These are phyloP conservation scores for Globodera rostochiensis DNA, from an alignment of 1,140 invertebrate species.

Conservation along the genomic window DNA sequence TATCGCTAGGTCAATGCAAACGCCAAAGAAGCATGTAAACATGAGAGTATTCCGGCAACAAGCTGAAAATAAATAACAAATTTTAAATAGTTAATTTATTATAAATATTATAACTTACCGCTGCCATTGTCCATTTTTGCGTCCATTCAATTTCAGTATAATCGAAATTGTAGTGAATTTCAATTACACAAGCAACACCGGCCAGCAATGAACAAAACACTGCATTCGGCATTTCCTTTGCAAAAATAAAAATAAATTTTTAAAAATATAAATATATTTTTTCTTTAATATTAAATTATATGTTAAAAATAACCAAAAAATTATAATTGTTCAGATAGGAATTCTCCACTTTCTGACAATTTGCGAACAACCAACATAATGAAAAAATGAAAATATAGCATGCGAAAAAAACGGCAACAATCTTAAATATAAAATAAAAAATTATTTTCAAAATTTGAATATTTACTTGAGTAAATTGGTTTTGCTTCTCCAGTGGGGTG, in stretches of 20 bases:
- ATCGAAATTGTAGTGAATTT: constrained; percentile 52
- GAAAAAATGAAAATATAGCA: constrained; percentile 45
- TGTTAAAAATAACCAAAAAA: constrained; percentile 35
- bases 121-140: constrained; percentile 47
- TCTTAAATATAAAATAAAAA: constrained; percentile 35
- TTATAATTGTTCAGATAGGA: constrained; percentile 41
- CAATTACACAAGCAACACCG: constrained; percentile 43
- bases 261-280: constrained; percentile 14
- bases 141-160: constrained; percentile 40
- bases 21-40: constrained; percentile 40
- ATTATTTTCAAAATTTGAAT: constrained; percentile 6
- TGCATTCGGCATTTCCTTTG: constrained; percentile 46
- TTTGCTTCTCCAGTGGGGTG: not conserved
- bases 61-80: constrained; percentile 30
- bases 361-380: constrained; percentile 40
- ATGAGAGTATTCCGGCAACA: constrained; percentile 31
- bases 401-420: constrained; percentile 36
- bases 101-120: constrained; percentile 29
- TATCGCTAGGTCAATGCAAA: constrained; percentile 45
- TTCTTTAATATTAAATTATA: constrained; percentile 2
- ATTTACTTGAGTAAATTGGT: constrained; percentile 2
- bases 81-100: not conserved
- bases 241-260: constrained; percentile 12
- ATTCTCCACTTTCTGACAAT: constrained; percentile 42
- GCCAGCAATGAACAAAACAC: constrained; percentile 42